Percentiles rank a stretch among this genome's conserved stretches.
Evolutionary conservation across 1,140 invertebrate species (phyloP).

Genomic region (Drosophila sp.): DNA sequence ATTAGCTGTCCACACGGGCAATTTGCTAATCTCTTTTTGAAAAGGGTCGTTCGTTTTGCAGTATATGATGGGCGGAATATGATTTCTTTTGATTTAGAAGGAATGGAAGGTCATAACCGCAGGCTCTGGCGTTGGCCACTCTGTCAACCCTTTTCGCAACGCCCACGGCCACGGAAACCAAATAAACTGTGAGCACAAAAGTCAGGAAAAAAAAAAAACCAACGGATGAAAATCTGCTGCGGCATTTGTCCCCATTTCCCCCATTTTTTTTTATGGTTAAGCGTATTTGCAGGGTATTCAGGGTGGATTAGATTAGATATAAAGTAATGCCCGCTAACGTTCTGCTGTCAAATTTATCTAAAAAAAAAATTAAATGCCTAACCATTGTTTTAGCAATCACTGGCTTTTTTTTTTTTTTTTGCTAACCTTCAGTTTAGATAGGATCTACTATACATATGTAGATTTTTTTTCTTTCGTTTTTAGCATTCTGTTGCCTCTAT

Average conservation of each 20-base stretch:
- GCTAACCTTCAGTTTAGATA: background rate
- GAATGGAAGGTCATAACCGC: constrained; percentile 2
- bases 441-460: background rate
- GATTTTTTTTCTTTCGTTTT: constrained; percentile 27
- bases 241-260: constrained; percentile 27
- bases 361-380: background rate
- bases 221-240: constrained; percentile 31
- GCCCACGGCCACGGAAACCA: constrained; percentile 48
- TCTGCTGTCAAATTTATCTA: background rate
- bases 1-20: constrained; percentile 28
- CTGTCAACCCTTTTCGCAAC: constrained; percentile 66
- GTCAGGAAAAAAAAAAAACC: constrained; percentile 17
- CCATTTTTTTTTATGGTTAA: constrained; percentile 15
- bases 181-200: constrained; percentile 45
- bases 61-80: background rate
- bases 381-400: constrained; percentile 1
- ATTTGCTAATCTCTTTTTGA: constrained; percentile 61
- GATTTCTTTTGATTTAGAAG: background rate
- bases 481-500: constrained; percentile 58
- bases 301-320: constrained; percentile 5
- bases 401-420: background rate
- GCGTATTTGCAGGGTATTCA: background rate
- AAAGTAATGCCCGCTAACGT: background rate
- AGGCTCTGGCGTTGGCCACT: constrained; percentile 46
- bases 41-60: constrained; percentile 20